Evolutionary conservation across 2,113 vertebrate species (phyloP).

Genomic region (Petromus typicus): DNA sequence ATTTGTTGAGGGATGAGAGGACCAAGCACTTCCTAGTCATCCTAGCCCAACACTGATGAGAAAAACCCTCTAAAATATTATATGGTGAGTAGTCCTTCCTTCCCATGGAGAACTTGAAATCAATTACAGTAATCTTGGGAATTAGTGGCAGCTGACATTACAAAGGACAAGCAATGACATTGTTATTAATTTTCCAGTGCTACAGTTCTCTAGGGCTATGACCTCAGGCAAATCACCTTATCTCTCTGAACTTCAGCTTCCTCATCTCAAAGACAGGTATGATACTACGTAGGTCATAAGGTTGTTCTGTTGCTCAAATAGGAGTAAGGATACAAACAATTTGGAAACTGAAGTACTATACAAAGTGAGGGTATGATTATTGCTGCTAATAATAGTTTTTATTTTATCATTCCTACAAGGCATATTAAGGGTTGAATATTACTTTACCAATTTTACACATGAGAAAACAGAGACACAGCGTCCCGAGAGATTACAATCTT

Average conservation of each 20-base stretch:
- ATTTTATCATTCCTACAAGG: background rate
- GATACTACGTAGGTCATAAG: background rate
- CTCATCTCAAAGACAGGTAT: conserved; percentile 3
- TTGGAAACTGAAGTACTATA: conserved; percentile 7
- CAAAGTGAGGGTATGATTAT: conserved; percentile 2
- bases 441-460: background rate
- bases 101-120: background rate
- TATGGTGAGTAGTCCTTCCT: background rate
- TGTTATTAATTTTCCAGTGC: background rate
- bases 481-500: background rate
- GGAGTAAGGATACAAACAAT: background rate
- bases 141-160: conserved; percentile 21
- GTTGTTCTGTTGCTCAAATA: background rate
- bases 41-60: background rate
- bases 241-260: background rate
- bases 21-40: background rate
- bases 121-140: conserved; percentile 4
- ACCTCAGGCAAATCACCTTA: conserved; percentile 26
- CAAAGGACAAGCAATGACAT: background rate
- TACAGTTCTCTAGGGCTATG: background rate
- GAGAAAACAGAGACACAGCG: background rate
- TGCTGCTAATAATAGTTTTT: conserved; percentile 39
- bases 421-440: background rate
- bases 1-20: background rate
- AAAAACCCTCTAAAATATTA: background rate